Conservation (phyloP, 2,888 invertebrate species). For the Lasioglossum malachurum region DNA sequence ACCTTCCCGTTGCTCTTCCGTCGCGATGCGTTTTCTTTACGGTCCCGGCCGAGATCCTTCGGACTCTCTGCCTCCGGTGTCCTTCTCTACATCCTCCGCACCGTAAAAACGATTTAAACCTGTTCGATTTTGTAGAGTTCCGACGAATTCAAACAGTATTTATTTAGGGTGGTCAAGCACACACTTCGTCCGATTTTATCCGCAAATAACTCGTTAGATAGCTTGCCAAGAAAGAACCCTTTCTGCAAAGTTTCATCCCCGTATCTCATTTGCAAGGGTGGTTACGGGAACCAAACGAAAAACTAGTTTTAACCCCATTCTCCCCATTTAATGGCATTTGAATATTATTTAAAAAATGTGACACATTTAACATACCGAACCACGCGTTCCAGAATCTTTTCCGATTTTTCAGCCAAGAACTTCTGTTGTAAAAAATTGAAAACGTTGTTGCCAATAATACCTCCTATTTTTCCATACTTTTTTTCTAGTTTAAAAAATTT, state of each 20-base stretch:
- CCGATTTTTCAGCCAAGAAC: background rate
- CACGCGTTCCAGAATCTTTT: background rate
- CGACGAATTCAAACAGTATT: background rate
- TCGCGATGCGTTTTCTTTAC: conserved; percentile 33
- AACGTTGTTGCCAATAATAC: background rate
- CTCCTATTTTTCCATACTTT: too few species aligned
- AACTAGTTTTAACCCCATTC: background rate
- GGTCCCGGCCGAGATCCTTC: conserved; percentile 3
- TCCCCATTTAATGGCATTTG: background rate
- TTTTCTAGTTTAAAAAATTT: too few species aligned
- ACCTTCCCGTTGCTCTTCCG: conserved; percentile 52
- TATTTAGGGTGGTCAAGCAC: background rate
- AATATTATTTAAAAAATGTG: background rate
- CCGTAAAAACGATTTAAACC: background rate
- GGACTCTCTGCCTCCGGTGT: background rate
- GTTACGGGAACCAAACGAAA: background rate
- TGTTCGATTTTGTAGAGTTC: background rate
- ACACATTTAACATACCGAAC: background rate
- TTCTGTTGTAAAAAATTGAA: background rate
- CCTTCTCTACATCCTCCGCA: background rate
- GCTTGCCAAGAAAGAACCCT: background rate
- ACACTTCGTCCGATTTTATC: background rate
- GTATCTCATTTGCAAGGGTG: background rate
- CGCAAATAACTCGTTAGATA: background rate
- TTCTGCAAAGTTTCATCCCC: background rate